These are phyloP conservation scores for Megalonaias nervosa DNA, from an alignment of 1,140 invertebrate genomes.

Conservation along the genomic window DNA sequence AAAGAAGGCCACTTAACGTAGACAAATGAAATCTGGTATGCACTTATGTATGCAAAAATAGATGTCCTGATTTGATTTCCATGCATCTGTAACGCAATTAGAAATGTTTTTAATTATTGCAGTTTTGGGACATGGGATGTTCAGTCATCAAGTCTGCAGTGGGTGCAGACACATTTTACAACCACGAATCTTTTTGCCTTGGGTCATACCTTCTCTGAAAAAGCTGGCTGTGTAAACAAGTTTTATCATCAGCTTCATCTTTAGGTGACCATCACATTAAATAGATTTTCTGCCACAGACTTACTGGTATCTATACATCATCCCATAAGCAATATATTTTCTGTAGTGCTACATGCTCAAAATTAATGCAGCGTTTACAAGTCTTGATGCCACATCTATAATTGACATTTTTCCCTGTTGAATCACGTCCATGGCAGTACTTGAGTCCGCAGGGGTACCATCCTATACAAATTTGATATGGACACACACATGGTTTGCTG, in stretches of 20 bases:
- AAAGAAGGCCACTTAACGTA: no score
- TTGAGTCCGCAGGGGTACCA: constrained; percentile 95
- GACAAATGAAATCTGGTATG: no score
- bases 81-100: no score
- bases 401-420: constrained; percentile 76
- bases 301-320: constrained; percentile 29
- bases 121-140: no score
- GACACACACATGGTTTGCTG: constrained; percentile 81
- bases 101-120: no score
- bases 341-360: constrained; percentile 86
- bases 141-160: no score
- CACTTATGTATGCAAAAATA: no score
- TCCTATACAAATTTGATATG: constrained; percentile 87
- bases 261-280: neutral
- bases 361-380: constrained; percentile 90
- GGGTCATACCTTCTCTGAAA: no score
- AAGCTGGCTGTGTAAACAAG: neutral
- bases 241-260: neutral
- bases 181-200: no score
- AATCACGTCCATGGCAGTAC: constrained; percentile 87
- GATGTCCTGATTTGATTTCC: no score
- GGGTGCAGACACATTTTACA: no score
- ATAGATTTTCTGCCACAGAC: neutral
- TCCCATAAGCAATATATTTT: constrained; percentile 92
- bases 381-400: constrained; percentile 97